phyloP scores from a whole-genome alignment of 2,797 vertebrate genomes.

The Coregonus suidteri region DNA sequence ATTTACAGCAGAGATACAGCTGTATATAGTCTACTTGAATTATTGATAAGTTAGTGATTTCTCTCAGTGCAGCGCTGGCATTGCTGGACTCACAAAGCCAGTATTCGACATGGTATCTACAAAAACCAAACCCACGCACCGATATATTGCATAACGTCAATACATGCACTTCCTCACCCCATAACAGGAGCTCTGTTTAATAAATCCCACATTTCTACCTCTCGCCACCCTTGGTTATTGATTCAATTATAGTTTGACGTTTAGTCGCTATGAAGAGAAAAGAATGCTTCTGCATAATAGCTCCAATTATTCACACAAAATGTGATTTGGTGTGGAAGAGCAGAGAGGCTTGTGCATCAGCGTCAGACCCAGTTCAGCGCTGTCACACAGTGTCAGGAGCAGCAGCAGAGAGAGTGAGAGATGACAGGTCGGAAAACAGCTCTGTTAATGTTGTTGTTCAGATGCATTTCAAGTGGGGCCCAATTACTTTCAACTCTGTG shows the following conservation, averaged over 20 bases:
- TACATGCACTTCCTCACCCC: not conserved
- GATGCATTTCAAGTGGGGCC: slow-evolving; percentile 47
- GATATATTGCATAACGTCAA: not conserved
- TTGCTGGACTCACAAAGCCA: not conserved
- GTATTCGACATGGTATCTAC: not conserved
- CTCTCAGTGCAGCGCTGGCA: not conserved
- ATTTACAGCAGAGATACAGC: slow-evolving; percentile 43
- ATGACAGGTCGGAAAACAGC: slow-evolving; percentile 29
- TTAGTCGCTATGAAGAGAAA: slow-evolving; percentile 15
- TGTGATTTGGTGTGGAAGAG: slow-evolving; percentile 11
- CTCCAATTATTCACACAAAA: slow-evolving; percentile 28
- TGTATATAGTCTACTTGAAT: slow-evolving; percentile 25
- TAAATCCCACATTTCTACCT: slow-evolving; percentile 1
- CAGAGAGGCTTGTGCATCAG: not conserved
- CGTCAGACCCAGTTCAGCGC: slow-evolving; percentile 11
- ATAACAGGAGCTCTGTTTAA: slow-evolving; percentile 10
- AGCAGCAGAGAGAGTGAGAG: slow-evolving; percentile 26
- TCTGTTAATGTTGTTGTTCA: slow-evolving; percentile 36
- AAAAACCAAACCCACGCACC: not conserved
- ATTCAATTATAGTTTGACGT: slow-evolving; percentile 16
- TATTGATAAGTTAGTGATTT: slow-evolving; percentile 40
- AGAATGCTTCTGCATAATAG: slow-evolving; percentile 14
- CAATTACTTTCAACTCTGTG: slow-evolving; percentile 44
- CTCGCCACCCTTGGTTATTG: slow-evolving; percentile 10
- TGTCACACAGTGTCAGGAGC: slow-evolving; percentile 17